Conservation (phyloP, 2,797 vertebrate species). For the Paedocypris micromegethes region DNA sequence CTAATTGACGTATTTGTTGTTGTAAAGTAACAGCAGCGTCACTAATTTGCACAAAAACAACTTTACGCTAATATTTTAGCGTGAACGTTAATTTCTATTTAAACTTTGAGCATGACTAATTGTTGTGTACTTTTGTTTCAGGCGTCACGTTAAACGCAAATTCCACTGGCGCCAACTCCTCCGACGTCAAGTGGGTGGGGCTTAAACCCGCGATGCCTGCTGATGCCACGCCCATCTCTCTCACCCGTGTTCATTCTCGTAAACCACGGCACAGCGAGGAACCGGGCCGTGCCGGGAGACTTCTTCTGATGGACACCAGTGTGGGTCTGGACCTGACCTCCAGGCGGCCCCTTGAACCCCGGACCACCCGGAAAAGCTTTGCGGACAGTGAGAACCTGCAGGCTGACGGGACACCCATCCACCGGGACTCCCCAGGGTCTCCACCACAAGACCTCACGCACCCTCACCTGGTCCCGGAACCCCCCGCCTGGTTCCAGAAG, state of each 20-base stretch:
- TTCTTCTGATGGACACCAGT: neutral
- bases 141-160: conserved; percentile 20
- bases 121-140: conserved; percentile 15
- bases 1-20: too few species aligned
- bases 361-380: too few species aligned
- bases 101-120: neutral
- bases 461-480: conserved; percentile 6
- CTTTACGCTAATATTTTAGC: too few species aligned
- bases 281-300: neutral
- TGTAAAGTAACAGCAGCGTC: too few species aligned
- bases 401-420: conserved; percentile 38
- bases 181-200: neutral
- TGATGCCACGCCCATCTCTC: conserved; percentile 6
- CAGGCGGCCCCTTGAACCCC: conserved; percentile 25
- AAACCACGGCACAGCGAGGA: conserved; percentile 26
- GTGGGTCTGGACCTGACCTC: neutral
- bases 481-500: conserved; percentile 30
- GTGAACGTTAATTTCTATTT: neutral
- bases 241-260: conserved; percentile 4
- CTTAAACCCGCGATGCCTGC: conserved; percentile 15
- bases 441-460: conserved; percentile 22
- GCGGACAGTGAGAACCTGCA: conserved; percentile 17
- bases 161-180: conserved; percentile 33
- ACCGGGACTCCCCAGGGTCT: conserved; percentile 6
- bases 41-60: too few species aligned